Evolutionary conservation across 2,797 vertebrate species (phyloP), one percentile per base, ranked within the genome.

Genomic region (Pempheris klunzingeri): DNA sequence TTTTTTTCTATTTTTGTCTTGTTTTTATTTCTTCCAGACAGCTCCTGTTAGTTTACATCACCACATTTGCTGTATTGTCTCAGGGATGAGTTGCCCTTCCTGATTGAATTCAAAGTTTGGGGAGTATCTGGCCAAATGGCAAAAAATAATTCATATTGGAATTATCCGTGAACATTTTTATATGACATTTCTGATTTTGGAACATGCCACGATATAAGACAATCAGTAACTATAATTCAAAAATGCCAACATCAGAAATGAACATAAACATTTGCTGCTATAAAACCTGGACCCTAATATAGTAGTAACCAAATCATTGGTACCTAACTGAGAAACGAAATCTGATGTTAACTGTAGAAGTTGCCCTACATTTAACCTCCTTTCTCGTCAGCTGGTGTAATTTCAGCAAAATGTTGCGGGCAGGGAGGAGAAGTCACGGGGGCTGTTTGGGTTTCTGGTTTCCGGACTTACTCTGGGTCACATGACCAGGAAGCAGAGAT

Each of bases 401-500:
- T 93, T 88, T 89, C 84, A 87, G 88, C 73, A 79, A 74, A 78
- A 83, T 58, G 50, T 77, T 73, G 65, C 4, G 30, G 52, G 55
- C 20, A 54, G 68, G 75, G 54, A 68, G 74, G 17, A 64, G 63
- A 74, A 71, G 75, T 84, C 79, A 81, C 30, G n/a, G 65, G 81
- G 63, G 76, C 34, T 82, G 71, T 87, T 85, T 82, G 58, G 86
- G 85, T 84, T 90, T 88, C 82, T 90, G 82, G 86, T 92, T 94
- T 93, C 90, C 90, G 91, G 87, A 88, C 72, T 81, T 85, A 58
- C 77, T 60, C 18, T 1, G 64, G 64, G 82, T 94, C 90, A 90
- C 83, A 78, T 92, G 92, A 93, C 85, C 85, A 93, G 92, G 91
- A 94, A 93, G 89, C 82, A 49, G 78, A 41, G 59, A 79, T 50